Base-by-base conservation (phyloP, 2,888 invertebrate species). In the Molanna angustata region DNA sequence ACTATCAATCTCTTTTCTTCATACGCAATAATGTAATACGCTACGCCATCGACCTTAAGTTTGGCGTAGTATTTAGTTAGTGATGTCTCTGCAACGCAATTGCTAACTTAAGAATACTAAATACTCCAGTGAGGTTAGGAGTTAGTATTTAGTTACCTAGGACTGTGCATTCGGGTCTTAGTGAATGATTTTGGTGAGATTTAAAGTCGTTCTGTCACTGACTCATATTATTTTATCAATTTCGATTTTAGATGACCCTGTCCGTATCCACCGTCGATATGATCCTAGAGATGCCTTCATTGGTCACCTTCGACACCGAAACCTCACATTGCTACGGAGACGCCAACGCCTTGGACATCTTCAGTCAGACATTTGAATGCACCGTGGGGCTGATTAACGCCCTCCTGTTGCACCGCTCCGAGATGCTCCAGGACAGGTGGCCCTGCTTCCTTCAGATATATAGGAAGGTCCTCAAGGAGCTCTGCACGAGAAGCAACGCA, bases 381-480 rank as follows among this genome's bases (percentile, higher is more conserved):
- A 67, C 66, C 47, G 56, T 70, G 7, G 56, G 61, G 0, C 63
- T 75, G 1, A 56, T 76, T 52, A 76, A 76, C 52, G 67, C 66
- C 48, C 60, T 76, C 20, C 61, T 76, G 1, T 49, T 73, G 14
- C 68, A 71, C 0, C 68, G 76, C 45, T 72, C 74, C 43, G 75
- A 76, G 55, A 63, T 76, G 42, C 63, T 77, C 20, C 76, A 77
- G 64, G 77, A 77, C 58, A 72, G 76, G 77, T 77, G 77, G 76
- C 75, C 76, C 0, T 70, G 70, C 40, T 76, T 67, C 60, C 70
- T 76, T 70, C 75, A 76, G 33, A 71, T 73, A 52, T 76, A 74
- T 57, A 65, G 74, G 32, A 64, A 65, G 0, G 59, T 74, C 0
- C 60, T 71, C 2, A 35, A 61, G 0, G 63, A 65, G 1, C 56